Evolutionary conservation across 92 coral and sea anemone genomes (phyloP), one percentile per base, ranked within the genome.

Genomic region (Meandrina meandrites): DNA sequence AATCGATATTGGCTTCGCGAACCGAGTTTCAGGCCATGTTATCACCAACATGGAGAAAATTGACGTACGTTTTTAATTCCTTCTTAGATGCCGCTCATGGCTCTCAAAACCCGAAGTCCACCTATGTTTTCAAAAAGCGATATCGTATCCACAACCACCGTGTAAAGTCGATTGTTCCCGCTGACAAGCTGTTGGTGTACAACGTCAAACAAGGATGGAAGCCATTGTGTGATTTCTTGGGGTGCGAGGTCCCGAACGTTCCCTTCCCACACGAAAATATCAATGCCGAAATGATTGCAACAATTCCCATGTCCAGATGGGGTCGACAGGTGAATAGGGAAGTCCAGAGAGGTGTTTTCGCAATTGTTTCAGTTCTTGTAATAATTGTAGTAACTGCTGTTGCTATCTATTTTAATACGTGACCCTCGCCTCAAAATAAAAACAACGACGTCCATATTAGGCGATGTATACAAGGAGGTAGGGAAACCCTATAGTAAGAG

Each of bases 151-250:
- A 89, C 81, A 89, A 89, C 85, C 88, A 84, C 66, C 83, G 87
- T 14, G 91, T 88, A 76, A 82, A 83, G 79, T 40, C 91, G 11
- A 80, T 88, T 21, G 92, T 89, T 84, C 92, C 88, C 36, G 54
- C 76, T 66, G 91, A 89, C 15, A 89, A 89, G 76, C 85, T 89
- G 42, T 64, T 89, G 45, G 84, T 84, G 36, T 89, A 84, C 81
- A 79, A 54, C 57, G 88, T 84, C 22, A 75, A 84, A 22, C 66
- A 89, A 69, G 92, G 92, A 48, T 89, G 92, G 89, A 47, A 84
- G 53, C 89, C 86, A 22, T 54, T 89, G 84, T 89, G 92, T 79
- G 85, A 84, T 32, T 89, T 89, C 85, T 83, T 84, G 56, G 88
- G 82, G 12, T 45, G 62, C 57, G 51, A 76, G 19, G 50, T 75